Evolutionary conservation across 2,113 vertebrate genomes (phyloP).

Genomic region (Pelodiscus sinensis): DNA sequence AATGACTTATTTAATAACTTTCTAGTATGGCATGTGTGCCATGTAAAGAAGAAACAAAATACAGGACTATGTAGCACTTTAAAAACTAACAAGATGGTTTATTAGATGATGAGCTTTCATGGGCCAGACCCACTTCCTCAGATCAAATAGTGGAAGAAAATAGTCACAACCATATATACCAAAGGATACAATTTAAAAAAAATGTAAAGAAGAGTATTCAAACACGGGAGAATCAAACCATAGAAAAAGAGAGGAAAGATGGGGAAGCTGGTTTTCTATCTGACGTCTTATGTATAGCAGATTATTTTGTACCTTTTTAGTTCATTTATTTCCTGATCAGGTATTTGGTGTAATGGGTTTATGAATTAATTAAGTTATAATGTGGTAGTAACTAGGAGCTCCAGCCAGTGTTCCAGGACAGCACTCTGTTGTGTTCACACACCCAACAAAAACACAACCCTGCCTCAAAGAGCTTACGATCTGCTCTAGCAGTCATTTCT

Average conservation of each 20-base stretch:
- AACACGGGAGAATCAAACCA: background rate
- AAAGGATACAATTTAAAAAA: too few relatives aligned
- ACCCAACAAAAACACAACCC: background rate
- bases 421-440: background rate
- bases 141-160: too few relatives aligned
- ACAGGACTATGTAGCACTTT: too few relatives aligned
- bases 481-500: background rate
- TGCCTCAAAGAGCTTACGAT: background rate
- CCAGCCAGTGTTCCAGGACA: background rate
- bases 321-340: background rate
- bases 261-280: background rate
- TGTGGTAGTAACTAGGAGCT: background rate
- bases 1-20: background rate
- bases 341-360: background rate
- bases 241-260: constrained; percentile 15
- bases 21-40: constrained; percentile 33
- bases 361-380: background rate
- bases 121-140: too few relatives aligned
- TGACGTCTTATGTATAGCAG: background rate
- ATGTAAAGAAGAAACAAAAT: constrained; percentile 12
- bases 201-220: background rate
- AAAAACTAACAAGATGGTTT: too few relatives aligned
- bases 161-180: too few relatives aligned
- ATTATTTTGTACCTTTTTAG: background rate
- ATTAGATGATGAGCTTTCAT: too few relatives aligned